Conservation (phyloP, 2,113 vertebrate species). For the Ranitomeya variabilis region DNA sequence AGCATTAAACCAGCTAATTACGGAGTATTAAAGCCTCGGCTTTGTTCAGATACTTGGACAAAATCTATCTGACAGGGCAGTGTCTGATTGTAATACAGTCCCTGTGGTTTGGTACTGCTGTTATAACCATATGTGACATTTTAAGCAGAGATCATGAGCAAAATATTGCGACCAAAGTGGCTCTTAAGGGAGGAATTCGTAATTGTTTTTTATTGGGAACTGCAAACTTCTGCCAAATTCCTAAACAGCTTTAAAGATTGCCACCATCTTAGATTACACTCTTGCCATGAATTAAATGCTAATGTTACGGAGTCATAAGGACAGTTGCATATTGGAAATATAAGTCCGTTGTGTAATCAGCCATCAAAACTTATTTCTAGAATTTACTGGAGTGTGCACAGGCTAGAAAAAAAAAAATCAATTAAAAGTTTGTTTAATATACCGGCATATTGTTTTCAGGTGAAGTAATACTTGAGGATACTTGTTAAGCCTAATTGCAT, state of each 20-base stretch:
- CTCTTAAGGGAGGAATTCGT: slow-evolving; percentile 45
- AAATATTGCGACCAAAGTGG: slow-evolving; percentile 47
- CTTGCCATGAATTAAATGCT: slow-evolving; percentile 6
- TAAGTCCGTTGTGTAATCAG: background rate
- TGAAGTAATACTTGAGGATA: slow-evolving; percentile 35
- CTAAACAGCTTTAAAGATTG: slow-evolving; percentile 9
- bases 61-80: slow-evolving; percentile 30
- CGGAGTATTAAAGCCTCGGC: slow-evolving; percentile 12
- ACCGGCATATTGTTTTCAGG: slow-evolving; percentile 45
- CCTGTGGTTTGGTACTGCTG: slow-evolving; percentile 14
- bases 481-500: slow-evolving; percentile 51
- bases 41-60: slow-evolving; percentile 47
- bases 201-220: slow-evolving; percentile 52
- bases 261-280: background rate
- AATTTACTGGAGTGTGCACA: background rate
- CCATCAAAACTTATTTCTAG: background rate
- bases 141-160: slow-evolving; percentile 46
- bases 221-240: slow-evolving; percentile 48
- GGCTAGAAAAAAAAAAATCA: slow-evolving; percentile 17
- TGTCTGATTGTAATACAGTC: slow-evolving; percentile 27
- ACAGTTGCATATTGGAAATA: background rate
- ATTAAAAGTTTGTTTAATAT: slow-evolving; percentile 49
- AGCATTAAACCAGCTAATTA: slow-evolving; percentile 31
- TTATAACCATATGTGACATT: slow-evolving; percentile 45
- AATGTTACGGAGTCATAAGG: background rate